phyloP scores from a whole-genome alignment of 2,888 invertebrate species.

The Drosophila trichaetosa region DNA sequence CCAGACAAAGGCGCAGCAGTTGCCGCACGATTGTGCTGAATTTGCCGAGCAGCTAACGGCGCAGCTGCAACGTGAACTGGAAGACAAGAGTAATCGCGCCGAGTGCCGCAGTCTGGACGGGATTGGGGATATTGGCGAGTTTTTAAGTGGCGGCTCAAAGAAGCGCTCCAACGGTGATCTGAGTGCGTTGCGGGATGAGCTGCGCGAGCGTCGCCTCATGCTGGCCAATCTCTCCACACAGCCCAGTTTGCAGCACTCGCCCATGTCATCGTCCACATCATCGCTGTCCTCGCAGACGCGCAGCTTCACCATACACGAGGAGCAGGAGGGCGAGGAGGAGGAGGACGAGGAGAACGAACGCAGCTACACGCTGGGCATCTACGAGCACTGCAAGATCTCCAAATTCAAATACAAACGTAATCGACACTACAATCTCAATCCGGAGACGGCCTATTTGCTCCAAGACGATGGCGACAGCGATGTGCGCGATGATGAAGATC shows the following conservation, averaged over 20 bases:
- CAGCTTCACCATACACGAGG: slow-evolving; percentile 84
- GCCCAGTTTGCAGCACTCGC: slow-evolving; percentile 83
- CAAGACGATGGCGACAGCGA: slow-evolving; percentile 83
- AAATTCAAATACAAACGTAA: slow-evolving; percentile 83
- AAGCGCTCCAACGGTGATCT: slow-evolving; percentile 82
- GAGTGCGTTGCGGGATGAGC: slow-evolving; percentile 82
- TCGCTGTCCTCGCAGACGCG: slow-evolving; percentile 84
- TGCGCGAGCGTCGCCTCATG: slow-evolving; percentile 84
- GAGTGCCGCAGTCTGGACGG: slow-evolving; percentile 82
- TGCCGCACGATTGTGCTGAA: slow-evolving; percentile 89
- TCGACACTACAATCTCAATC: slow-evolving; percentile 81
- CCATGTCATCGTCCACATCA: slow-evolving; percentile 83
- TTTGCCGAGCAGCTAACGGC: slow-evolving; percentile 94
- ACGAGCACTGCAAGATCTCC: slow-evolving; percentile 84
- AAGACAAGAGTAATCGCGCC: slow-evolving; percentile 85
- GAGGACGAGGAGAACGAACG: slow-evolving; percentile 83
- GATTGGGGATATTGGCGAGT: slow-evolving; percentile 79
- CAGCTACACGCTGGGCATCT: slow-evolving; percentile 82
- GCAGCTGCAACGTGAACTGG: slow-evolving; percentile 91
- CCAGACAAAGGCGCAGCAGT: slow-evolving; percentile 41
- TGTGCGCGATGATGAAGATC: slow-evolving; percentile 81
- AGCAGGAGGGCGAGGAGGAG: slow-evolving; percentile 81
- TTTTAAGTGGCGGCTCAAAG: slow-evolving; percentile 56
- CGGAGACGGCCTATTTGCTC: slow-evolving; percentile 84
- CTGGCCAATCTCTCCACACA: slow-evolving; percentile 84